Conservation (phyloP, 1,140 invertebrate genomes). For the Cyrtorhinus lividipennis region DNA sequence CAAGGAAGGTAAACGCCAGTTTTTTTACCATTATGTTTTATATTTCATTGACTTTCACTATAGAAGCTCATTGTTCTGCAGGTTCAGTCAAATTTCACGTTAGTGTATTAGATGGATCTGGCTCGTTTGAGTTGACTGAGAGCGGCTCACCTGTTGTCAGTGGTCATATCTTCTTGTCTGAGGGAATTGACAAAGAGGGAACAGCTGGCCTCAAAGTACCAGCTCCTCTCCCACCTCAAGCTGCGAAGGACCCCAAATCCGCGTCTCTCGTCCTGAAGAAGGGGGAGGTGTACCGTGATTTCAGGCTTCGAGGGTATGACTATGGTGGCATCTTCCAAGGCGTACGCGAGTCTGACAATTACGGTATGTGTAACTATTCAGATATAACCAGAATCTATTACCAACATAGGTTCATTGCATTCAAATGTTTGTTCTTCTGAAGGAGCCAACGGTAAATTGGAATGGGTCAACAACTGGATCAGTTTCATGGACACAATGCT, state of each 20-base stretch:
- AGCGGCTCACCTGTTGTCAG: conserved; percentile 63
- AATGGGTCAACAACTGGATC: conserved; percentile 83
- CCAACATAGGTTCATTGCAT: not conserved
- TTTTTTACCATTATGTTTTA: not conserved
- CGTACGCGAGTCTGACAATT: conserved; percentile 49
- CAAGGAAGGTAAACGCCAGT: conserved; percentile 42
- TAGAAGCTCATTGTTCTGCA: too few relatives aligned
- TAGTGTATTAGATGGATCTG: conserved; percentile 72
- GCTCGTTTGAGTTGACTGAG: conserved; percentile 87
- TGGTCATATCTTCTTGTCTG: conserved; percentile 54
- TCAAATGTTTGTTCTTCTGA: conserved; percentile 11
- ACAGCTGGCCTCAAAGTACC: conserved; percentile 26
- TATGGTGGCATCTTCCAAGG: conserved; percentile 80
- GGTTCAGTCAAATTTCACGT: conserved; percentile 68
- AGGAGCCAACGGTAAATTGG: conserved; percentile 43
- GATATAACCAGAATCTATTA: not conserved
- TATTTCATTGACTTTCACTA: not conserved
- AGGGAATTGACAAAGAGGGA: conserved; percentile 43
- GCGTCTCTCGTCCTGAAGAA: conserved; percentile 42
- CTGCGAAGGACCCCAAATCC: conserved; percentile 27
- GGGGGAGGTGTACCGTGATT: conserved; percentile 84
- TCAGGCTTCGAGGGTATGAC: conserved; percentile 84
- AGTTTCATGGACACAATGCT: conserved; percentile 90
- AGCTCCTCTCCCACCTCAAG: conserved; percentile 31
- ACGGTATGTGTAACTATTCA: conserved; percentile 36